Conservation (phyloP, 1,140 invertebrate genomes). For the Lasaia peninsularis region DNA sequence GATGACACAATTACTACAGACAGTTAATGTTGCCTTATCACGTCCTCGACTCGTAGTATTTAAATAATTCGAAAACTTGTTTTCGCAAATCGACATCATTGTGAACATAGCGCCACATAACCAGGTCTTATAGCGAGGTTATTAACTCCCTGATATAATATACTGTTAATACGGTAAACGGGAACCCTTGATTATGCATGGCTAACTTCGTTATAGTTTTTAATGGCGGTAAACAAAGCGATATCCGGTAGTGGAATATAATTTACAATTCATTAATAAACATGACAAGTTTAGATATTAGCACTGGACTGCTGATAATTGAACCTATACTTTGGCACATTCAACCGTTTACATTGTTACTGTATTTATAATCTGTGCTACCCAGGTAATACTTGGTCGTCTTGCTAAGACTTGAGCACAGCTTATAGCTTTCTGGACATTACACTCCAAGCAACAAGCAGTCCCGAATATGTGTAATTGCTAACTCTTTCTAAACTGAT, state of each 20-base stretch:
- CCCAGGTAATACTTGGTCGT: too few relatives aligned
- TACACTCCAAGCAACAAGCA: too few relatives aligned
- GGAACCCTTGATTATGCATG: conserved; percentile 9
- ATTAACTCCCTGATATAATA: background rate
- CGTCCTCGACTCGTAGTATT: background rate
- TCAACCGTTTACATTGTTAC: too few relatives aligned
- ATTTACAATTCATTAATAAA: background rate
- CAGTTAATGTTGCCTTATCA: too few relatives aligned
- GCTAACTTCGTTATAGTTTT: conserved; percentile 1
- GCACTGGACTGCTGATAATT: background rate
- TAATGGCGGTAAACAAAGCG: background rate
- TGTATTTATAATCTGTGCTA: too few relatives aligned
- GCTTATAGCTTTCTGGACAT: too few relatives aligned
- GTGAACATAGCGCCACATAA: background rate
- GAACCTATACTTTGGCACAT: too few relatives aligned
- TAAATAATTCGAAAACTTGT: background rate
- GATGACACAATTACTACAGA: too few relatives aligned
- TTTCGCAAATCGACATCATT: background rate
- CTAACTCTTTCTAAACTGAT: too few relatives aligned
- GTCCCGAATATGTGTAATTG: too few relatives aligned
- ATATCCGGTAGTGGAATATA: background rate
- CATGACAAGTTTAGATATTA: background rate
- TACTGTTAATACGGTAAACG: conserved; percentile 10
- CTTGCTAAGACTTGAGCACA: too few relatives aligned
- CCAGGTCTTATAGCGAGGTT: background rate